These are phyloP conservation scores for Procambarus clarkii DNA, from an alignment of 1,140 invertebrate genomes.

Conservation along the genomic window DNA sequence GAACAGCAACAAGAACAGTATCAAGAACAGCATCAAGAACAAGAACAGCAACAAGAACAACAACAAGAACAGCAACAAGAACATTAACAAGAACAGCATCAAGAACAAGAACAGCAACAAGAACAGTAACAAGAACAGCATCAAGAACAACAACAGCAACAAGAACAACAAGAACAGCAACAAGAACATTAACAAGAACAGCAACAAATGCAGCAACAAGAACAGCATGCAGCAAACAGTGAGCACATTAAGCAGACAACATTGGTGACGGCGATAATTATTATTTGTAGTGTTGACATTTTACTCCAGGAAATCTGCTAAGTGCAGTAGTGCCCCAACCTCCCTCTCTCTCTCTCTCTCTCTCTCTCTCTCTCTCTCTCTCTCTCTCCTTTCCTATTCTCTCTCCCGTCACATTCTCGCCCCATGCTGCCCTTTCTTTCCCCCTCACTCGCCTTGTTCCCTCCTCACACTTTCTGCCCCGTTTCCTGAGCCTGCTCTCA, in stretches of 20 bases:
- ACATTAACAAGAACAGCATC: background rate
- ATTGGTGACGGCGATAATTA: background rate
- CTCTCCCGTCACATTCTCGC: background rate
- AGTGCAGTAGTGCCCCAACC: background rate
- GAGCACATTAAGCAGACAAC: no score
- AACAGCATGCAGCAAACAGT: background rate
- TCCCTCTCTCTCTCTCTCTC: background rate
- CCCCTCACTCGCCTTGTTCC: no score
- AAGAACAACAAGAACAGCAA: background rate
- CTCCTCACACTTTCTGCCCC: no score
- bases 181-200: background rate
- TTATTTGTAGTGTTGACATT: background rate
- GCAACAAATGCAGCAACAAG: no score
- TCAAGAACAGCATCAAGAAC: no score
- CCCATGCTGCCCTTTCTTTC: background rate
- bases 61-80: background rate
- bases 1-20: no score
- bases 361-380: no score
- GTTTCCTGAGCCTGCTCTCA: no score
- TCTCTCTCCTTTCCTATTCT: background rate
- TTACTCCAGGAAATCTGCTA: no score
- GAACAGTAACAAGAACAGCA: background rate
- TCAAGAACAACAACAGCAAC: background rate
- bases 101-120: background rate
- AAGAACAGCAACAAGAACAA: no score